Evolutionary conservation across 2,797 vertebrate species (phyloP).

Genomic region (Diplodus puntazzo): DNA sequence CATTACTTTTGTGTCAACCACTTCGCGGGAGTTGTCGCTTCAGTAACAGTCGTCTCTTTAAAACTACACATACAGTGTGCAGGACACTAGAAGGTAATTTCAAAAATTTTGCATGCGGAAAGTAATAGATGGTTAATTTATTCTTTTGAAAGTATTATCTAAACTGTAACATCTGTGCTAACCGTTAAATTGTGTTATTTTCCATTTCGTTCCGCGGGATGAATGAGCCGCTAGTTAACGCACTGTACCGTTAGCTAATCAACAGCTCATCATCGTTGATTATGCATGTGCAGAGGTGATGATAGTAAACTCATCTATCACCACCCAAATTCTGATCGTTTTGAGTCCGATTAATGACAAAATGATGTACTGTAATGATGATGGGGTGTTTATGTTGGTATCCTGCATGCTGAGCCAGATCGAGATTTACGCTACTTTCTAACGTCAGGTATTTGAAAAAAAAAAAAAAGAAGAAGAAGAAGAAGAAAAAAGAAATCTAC

Average conservation of each 20-base stretch:
- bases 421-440: neutral
- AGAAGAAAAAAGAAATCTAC: no score
- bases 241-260: slow-evolving; percentile 30
- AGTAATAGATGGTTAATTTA: neutral
- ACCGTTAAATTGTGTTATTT: neutral
- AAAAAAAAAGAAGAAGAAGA: no score
- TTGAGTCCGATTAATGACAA: neutral
- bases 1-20: slow-evolving; percentile 84
- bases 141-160: neutral
- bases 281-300: slow-evolving; percentile 34
- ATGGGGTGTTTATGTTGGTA: slow-evolving; percentile 2
- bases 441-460: neutral
- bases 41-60: slow-evolving; percentile 55
- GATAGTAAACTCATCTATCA: neutral
- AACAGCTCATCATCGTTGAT: slow-evolving; percentile 16
- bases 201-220: slow-evolving; percentile 4
- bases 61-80: slow-evolving; percentile 46
- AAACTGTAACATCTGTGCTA: neutral
- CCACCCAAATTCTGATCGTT: neutral
- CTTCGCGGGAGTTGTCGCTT: slow-evolving; percentile 83
- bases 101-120: neutral
- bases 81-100: slow-evolving; percentile 64
- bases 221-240: slow-evolving; percentile 54
- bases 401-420: neutral
- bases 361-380: neutral